Evolutionary conservation across 2,797 vertebrate genomes (phyloP), one percentile per base, ranked within the genome.

Genomic region (Lithobates sylvaticus): DNA sequence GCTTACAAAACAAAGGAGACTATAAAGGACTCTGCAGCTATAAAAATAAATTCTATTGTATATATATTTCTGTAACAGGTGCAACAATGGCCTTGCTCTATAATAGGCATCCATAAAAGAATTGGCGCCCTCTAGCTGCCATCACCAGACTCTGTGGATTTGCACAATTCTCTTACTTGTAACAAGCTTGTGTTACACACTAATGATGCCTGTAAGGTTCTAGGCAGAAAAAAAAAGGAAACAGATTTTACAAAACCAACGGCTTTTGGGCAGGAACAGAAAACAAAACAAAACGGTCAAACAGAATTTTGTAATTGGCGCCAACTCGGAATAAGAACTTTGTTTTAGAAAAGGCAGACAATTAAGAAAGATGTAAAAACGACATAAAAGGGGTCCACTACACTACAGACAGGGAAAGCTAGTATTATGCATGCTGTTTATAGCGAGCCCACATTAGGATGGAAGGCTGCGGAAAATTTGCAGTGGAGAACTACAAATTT

Each of bases 71-170:
- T 61, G 18, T 61, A 65, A 65, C 61, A 65, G 61, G 61, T 65
- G 61, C n/a, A 65, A 65, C 10, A 65, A 65, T n/a, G n/a, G 23
- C 21, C 8, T 23, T 23, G 21, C 61, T 9, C 23, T 50, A 54
- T 54, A 54, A 54, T 54, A 18, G 15, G 50, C 18, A 13, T 44
- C 18, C 16, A 23, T 61, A 16, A n/a, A n/a, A 64, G 21, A n/a
- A n/a, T 42, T 81, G 34, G 32, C 32, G 79, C 79, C 79, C 79
- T 71, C 79, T 81, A 81, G 68, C 44, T 72, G 69, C 26, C 13
- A 16, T 12, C 18, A 13, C 9, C 6, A 5, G 36, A 10, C n/a
- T 67, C 5, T 16, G 21, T 0, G 39, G n/a, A 13, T 65, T 67
- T 42, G 26, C 10, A 61, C 76, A 61, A 42, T 78, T 39, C n/a